Evolutionary conservation across 2,797 vertebrate genomes (phyloP), one percentile per base, ranked within the genome.

Genomic region (Hylomyscus alleni): DNA sequence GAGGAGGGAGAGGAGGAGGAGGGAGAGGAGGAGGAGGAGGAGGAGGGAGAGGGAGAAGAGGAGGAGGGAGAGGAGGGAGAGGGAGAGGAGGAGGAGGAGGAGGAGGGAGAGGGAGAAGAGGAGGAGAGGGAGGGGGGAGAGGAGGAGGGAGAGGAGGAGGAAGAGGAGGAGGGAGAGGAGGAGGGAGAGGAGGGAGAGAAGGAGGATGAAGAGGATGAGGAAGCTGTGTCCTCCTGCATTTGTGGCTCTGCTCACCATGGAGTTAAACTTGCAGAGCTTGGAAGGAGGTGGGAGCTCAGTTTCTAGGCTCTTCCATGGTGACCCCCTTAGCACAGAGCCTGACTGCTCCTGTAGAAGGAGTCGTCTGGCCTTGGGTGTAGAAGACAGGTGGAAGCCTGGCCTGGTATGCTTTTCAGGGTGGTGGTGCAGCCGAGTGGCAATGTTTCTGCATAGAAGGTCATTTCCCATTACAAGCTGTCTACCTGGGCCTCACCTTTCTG

Each of bases 241-340:
- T 44, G 81, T 89, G 77, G 83, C 60, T 84, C 90, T 93, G 26
- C 77, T 69, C 29, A 65, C n/a, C 52, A 17, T 67, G 76, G 81
- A 72, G 40, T 76, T 91, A 31, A 5, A 91, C 13, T 34, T 3
- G 6, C 12, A 24, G 0, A 2, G 73, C 24, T 76, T 78, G 1
- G 1, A 0, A 37, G 92, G 86, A 91, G 60, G 19, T 62, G 73
- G 72, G 31, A 29, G n/a, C 44, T 76, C 76, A 86, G 50, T 92
- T 52, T 96, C 82, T 67, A 60, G 86, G 47, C n/a, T 58, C 52
- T 91, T 78, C n/a, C 89, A 29, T 58, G 56, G 44, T 78, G 73
- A 75, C 40, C 37, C 50, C 11, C 60, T 96, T 44, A 56, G 77
- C 72, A 40, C 86, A 37, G 92, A 29, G 15, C 31, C 80, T 67